These are phyloP conservation scores for Ectobius pallidus DNA, from an alignment of 2,888 invertebrate genomes.

Conservation along the genomic window DNA sequence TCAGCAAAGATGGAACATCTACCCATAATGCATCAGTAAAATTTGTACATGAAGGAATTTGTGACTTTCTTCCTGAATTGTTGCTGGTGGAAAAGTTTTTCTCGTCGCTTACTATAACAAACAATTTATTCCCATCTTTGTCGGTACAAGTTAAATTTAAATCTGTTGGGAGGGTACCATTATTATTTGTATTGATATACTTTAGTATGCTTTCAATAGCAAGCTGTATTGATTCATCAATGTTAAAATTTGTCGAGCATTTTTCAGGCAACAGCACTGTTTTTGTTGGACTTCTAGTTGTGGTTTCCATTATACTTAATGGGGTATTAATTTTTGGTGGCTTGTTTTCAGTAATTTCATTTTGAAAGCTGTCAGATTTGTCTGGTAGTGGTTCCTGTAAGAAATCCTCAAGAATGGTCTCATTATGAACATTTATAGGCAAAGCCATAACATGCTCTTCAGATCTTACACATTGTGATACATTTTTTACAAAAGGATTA, in stretches of 20 bases:
- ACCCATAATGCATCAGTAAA: neutral
- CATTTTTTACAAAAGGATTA: neutral
- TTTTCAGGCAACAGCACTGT: neutral
- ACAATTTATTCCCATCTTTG: neutral
- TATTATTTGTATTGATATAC: neutral
- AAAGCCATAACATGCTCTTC: neutral
- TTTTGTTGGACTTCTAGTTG: too few relatives aligned
- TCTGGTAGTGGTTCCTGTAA: too few relatives aligned
- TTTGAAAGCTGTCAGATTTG: too few relatives aligned
- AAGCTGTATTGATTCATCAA: neutral
- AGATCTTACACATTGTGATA: neutral
- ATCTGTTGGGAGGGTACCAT: neutral
- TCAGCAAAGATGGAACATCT: conserved; percentile 4
- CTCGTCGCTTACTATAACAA: too few relatives aligned
- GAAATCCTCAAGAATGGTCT: too few relatives aligned
- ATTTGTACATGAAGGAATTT: neutral
- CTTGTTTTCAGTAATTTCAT: too few relatives aligned
- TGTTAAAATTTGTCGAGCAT: neutral
- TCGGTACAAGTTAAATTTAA: neutral
- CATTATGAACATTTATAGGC: neutral
- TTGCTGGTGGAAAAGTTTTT: neutral
- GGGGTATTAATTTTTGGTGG: too few relatives aligned
- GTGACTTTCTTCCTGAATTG: neutral
- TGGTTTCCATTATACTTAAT: too few relatives aligned
- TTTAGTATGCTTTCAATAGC: neutral